Evolutionary conservation across 2,113 vertebrate genomes (phyloP), one percentile per base, ranked within the genome.

Genomic region (Neogobius melanostomus): DNA sequence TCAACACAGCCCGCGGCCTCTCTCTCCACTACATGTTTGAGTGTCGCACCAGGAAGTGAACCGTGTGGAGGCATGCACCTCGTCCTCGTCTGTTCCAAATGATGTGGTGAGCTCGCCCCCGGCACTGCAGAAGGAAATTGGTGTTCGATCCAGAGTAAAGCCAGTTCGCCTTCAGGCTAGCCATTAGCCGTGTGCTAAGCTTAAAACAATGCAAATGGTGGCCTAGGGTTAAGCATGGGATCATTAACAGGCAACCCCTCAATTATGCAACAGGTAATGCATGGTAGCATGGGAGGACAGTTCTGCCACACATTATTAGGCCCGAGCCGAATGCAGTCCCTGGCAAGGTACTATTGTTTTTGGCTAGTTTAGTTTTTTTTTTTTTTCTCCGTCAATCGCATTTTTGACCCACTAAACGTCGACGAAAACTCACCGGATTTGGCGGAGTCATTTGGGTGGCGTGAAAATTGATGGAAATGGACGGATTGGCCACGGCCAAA

Each of bases 131-230:
- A 60, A 72, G 84, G 80, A 89, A 91, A 90, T 90, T 90, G 89
- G 75, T 90, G 84, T 91, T 90, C 86, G 88, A 91, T 90, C 84
- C 72, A 77, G 43, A 67, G 83, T 52, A 51, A 77, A 79, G 81
- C 57, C 52, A 21, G 71, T 4, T 56, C 54, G 69, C 82, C 90
- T 87, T 79, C 64, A 21, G 88, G 89, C 85, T 77, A 75, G 80
- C 89, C 82, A 91, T 90, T 90, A 90, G 87, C 90, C 75, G 80
- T 54, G 79, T 86, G 88, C 85, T 89, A 91, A 90, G 85, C 84
- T 85, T 83, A 90, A 90, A 90, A 87, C 86, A 88, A 91, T 91
- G 90, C 86, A 90, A 90, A 91, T 89, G 61, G 49, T 67, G 54
- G 81, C 86, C 83, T 75, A 60, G 73, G 85, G 89, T 87, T 81